A percentile compares a stretch with the other conserved stretches of the same genome.
Evolutionary conservation across 2,888 invertebrate genomes (phyloP).

Genomic region (Phaonia tiefii): DNA sequence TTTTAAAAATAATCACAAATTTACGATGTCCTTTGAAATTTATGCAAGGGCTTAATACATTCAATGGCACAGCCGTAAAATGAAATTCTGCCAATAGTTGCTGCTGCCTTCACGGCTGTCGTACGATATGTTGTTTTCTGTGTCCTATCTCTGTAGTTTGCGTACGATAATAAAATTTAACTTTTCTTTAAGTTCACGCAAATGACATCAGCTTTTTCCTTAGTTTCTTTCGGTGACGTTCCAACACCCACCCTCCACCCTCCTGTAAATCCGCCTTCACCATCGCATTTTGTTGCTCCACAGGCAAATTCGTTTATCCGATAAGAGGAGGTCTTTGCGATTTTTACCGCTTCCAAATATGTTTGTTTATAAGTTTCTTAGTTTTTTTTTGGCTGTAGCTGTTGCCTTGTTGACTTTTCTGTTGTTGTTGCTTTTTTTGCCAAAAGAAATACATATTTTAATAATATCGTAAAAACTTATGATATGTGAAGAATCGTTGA

Average conservation of each 20-base stretch:
- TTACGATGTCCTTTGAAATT: conserved; percentile 58
- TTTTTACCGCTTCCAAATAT: conserved; percentile 50
- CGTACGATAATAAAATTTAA: conserved; percentile 56
- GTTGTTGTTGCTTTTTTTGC: conserved; percentile 27
- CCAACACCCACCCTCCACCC: conserved; percentile 5
- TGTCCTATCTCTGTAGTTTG: conserved; percentile 21
- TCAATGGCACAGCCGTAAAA: conserved; percentile 38
- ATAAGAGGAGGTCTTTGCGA: conserved; percentile 40
- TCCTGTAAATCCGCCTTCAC: conserved; percentile 25
- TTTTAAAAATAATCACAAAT: conserved; percentile 62
- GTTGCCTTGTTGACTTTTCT: no score
- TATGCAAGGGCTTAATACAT: conserved; percentile 44
- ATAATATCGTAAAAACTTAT: conserved; percentile 80
- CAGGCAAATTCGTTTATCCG: conserved; percentile 15
- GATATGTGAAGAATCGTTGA: conserved; percentile 80
- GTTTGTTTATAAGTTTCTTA: conserved; percentile 44
- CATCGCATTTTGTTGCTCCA: conserved; percentile 37
- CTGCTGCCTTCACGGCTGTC: conserved; percentile 20
- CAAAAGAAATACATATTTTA: conserved; percentile 70
- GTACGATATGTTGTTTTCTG: conserved; percentile 19
- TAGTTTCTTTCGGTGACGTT: not conserved
- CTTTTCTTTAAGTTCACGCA: conserved; percentile 39
- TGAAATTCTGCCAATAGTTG: conserved; percentile 42
- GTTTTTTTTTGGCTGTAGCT: not conserved
- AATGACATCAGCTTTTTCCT: conserved; percentile 60